Evolutionary conservation across 2,888 invertebrate genomes (phyloP).

Genomic region (Abrostola triplasia): DNA sequence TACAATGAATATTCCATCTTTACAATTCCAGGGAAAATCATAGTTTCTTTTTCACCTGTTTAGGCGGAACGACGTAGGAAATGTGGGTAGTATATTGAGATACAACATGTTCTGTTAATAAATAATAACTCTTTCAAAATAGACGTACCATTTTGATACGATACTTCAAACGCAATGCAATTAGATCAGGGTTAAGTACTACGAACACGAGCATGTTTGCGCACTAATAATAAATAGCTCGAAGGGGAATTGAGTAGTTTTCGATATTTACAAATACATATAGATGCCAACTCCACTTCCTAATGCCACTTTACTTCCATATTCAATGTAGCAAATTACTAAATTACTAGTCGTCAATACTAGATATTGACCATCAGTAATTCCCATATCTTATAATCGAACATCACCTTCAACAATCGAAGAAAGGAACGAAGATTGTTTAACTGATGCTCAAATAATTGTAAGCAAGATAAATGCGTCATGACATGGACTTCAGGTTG

Average conservation of each 20-base stretch:
- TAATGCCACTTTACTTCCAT: not conserved
- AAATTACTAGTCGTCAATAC: too few species aligned
- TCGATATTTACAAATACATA: not conserved
- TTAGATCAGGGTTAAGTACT: constrained; percentile 3
- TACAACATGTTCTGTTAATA: constrained; percentile 26
- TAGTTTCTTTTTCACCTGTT: constrained; percentile 39
- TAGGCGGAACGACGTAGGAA: constrained; percentile 21
- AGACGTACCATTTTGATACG: constrained; percentile 18
- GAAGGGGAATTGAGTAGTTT: not conserved
- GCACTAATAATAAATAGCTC: not conserved
- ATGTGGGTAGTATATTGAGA: constrained; percentile 9
- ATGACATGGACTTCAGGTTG: too few species aligned
- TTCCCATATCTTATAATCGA: too few species aligned
- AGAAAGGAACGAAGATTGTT: too few species aligned
- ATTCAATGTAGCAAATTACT: too few species aligned
- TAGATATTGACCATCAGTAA: too few species aligned
- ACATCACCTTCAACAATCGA: too few species aligned
- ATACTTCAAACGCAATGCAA: constrained; percentile 13
- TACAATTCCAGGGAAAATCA: constrained; percentile 43
- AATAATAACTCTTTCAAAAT: constrained; percentile 30
- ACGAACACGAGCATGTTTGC: constrained; percentile 3
- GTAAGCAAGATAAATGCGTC: too few species aligned
- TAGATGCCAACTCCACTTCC: not conserved
- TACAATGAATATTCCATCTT: constrained; percentile 18
- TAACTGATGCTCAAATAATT: too few species aligned